Evolutionary conservation across 2,113 vertebrate species (phyloP).

Genomic region (Anarrhichthys ocellatus): DNA sequence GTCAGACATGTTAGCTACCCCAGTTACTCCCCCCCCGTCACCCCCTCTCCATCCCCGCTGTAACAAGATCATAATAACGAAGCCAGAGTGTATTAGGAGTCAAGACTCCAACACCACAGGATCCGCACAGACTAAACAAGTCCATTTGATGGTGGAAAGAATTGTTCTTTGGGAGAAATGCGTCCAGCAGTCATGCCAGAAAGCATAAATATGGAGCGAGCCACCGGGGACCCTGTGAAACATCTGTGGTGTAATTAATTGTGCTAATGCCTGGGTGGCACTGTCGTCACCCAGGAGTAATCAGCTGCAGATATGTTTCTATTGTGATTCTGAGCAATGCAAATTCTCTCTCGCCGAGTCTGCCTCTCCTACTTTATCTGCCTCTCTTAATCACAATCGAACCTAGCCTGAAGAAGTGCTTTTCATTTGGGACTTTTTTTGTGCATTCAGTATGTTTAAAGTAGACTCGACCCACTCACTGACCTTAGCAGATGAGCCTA

Average conservation of each 20-base stretch:
- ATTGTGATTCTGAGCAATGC: constrained; percentile 64
- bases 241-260: constrained; percentile 84
- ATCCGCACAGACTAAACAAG: constrained; percentile 93
- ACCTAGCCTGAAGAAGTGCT: constrained; percentile 24
- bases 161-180: constrained; percentile 84
- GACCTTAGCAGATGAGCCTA: constrained; percentile 16
- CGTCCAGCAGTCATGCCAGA: constrained; percentile 79
- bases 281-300: constrained; percentile 78
- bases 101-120: constrained; percentile 84
- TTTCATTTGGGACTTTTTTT: constrained; percentile 23
- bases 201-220: constrained; percentile 83
- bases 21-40: constrained; percentile 46
- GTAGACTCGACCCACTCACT: constrained; percentile 14
- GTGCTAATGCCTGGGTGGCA: constrained; percentile 77
- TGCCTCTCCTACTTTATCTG: constrained; percentile 47
- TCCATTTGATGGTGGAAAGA: constrained; percentile 85
- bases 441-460: constrained; percentile 5
- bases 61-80: constrained; percentile 93
- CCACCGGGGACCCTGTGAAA: constrained; percentile 79
- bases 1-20: constrained; percentile 74
- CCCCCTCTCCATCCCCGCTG: constrained; percentile 67
- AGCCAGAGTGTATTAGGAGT: constrained; percentile 87
- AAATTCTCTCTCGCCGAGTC: constrained; percentile 15
- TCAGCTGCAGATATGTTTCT: constrained; percentile 72
- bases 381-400: constrained; percentile 47